phyloP scores from a whole-genome alignment of 2,888 invertebrate species.

The Cotesia congregata region DNA sequence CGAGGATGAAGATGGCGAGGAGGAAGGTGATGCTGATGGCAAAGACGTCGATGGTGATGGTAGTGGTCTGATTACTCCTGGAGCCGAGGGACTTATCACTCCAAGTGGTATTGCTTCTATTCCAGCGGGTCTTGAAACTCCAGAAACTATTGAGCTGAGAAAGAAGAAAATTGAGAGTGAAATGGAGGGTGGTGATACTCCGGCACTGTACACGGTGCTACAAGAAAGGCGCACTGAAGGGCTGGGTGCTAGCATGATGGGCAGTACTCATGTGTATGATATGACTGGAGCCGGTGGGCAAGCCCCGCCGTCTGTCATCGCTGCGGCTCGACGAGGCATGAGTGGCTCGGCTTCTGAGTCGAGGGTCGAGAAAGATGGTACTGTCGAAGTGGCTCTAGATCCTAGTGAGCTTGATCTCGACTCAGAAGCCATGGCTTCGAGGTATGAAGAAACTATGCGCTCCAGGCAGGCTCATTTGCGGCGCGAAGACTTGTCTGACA shows the following conservation, averaged over 20 bases:
- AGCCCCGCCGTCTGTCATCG: conserved; percentile 73
- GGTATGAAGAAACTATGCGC: conserved; percentile 96
- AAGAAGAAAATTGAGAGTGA: conserved; percentile 97
- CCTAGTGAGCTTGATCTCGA: conserved; percentile 97
- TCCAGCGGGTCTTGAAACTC: conserved; percentile 97
- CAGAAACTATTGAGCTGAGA: conserved; percentile 97
- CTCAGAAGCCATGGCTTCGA: conserved; percentile 94
- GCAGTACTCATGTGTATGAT: conserved; percentile 98
- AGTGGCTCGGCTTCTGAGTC: conserved; percentile 65
- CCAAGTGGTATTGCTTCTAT: conserved; percentile 92
- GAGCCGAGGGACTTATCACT: conserved; percentile 92
- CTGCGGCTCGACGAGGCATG: conserved; percentile 66
- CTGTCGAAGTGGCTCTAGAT: conserved; percentile 95
- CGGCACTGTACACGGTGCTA: conserved; percentile 93
- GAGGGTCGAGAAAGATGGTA: conserved; percentile 73
- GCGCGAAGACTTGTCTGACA: conserved; percentile 96
- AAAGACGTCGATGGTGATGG: conserved; percentile 76
- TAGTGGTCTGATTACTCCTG: conserved; percentile 90
- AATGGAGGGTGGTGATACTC: conserved; percentile 95
- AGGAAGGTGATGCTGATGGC: conserved; percentile 62
- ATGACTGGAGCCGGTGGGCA: conserved; percentile 79
- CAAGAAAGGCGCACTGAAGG: conserved; percentile 95
- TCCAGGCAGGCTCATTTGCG: conserved; percentile 91
- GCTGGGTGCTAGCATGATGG: conserved; percentile 95
- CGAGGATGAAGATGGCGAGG: conserved; percentile 77